Percentiles rank a stretch among this genome's conserved stretches.
Conservation (phyloP, 30 jellyfish, hydroid and myxozoan genomes). For the Phacellophora camtschatica region DNA sequence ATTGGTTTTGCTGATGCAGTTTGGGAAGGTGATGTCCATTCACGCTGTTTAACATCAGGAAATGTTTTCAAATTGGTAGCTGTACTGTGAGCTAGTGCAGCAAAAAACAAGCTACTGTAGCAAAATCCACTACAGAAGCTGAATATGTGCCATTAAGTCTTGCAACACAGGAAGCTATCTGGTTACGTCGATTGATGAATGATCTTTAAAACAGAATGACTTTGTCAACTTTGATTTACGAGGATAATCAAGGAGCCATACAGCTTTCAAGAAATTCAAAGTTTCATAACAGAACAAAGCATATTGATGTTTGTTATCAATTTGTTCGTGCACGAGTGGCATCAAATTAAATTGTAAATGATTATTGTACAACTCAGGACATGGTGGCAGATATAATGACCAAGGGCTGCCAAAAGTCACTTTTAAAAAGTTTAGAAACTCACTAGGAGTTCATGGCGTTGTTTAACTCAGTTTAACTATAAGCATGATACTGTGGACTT, state of each 20-base stretch:
- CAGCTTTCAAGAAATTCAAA: conserved; percentile 11
- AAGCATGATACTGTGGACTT: background rate
- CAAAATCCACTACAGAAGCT: conserved; percentile 38
- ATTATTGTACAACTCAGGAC: conserved; percentile 46
- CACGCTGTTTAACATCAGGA: conserved; percentile 59
- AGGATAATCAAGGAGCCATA: conserved; percentile 10
- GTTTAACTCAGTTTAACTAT: background rate
- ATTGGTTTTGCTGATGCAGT: conserved; percentile 41
- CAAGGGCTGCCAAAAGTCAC: conserved; percentile 32
- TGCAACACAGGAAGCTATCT: conserved; percentile 35
- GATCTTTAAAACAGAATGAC: no score
- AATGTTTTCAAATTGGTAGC: conserved; percentile 1
- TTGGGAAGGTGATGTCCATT: conserved; percentile 52
- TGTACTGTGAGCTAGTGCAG: conserved; percentile 23
- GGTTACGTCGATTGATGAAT: conserved; percentile 23
- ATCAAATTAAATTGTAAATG: background rate
- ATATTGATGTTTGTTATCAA: background rate
- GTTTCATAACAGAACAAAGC: background rate
- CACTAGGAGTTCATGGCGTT: conserved; percentile 4
- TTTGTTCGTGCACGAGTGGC: conserved; percentile 25
- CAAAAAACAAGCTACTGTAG: background rate
- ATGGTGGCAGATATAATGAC: conserved; percentile 43
- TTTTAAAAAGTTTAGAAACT: conserved; percentile 1
- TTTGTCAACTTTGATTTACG: no score
- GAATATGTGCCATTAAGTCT: conserved; percentile 32